These are phyloP conservation scores for Anas bernieri DNA, from an alignment of 2,797 vertebrate genomes.

Conservation along the genomic window DNA sequence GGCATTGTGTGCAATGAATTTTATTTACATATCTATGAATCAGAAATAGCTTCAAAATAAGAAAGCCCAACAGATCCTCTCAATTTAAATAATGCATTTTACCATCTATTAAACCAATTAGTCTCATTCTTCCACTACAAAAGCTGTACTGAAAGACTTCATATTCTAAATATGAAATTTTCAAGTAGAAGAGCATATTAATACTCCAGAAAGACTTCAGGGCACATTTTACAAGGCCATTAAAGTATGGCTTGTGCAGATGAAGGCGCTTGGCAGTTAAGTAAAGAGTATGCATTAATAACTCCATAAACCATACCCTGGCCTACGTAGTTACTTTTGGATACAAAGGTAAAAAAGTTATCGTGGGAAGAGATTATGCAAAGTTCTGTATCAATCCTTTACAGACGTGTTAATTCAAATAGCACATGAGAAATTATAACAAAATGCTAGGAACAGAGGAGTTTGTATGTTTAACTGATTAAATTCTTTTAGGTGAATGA, in stretches of 20 bases:
- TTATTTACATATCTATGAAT: background rate
- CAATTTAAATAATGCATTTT: background rate
- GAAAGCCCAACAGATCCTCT: background rate
- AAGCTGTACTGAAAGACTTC: background rate
- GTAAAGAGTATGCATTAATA: background rate
- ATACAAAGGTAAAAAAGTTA: background rate
- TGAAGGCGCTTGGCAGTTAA: background rate
- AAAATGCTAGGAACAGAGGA: background rate
- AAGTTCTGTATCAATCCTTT: background rate
- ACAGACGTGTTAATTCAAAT: background rate
- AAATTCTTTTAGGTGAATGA: background rate
- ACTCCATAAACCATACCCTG: background rate
- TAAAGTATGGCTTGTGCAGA: conserved; percentile 8
- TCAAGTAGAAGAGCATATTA: background rate
- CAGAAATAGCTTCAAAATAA: background rate
- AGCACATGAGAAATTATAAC: background rate
- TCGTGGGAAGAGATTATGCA: background rate
- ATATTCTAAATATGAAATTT: background rate
- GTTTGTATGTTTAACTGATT: background rate
- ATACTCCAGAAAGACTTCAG: conserved; percentile 23
- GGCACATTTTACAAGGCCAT: conserved; percentile 6
- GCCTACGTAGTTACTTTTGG: background rate
- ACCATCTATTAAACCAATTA: background rate
- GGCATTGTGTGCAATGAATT: background rate
- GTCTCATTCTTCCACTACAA: background rate